Evolutionary conservation across 1,140 invertebrate species (phyloP).

Genomic region (Dolichoris vasculosae): DNA sequence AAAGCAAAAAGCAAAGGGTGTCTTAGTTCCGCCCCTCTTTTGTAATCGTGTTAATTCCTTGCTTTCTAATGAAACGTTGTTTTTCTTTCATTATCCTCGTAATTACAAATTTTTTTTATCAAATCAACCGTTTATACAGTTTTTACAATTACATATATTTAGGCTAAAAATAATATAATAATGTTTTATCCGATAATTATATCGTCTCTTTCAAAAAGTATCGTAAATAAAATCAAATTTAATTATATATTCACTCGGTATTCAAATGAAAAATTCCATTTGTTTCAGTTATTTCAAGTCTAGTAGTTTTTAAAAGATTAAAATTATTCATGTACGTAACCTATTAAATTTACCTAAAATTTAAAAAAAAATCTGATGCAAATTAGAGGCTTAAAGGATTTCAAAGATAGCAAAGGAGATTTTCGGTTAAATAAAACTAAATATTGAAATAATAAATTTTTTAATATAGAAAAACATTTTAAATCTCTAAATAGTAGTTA

Average conservation of each 20-base stretch:
- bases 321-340: not conserved
- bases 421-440: not conserved
- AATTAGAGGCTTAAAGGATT: not conserved
- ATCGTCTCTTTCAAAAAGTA: not conserved
- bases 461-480: not conserved
- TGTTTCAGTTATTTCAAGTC: not conserved
- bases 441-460: slow-evolving; percentile 25
- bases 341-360: not conserved
- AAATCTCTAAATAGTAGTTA: not conserved
- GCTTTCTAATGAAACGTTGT: not conserved
- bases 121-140: too few species aligned
- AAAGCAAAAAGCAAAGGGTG: slow-evolving; percentile 25
- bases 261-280: not conserved
- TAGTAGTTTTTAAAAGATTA: not conserved
- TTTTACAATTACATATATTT: not conserved
- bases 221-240: not conserved
- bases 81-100: not conserved
- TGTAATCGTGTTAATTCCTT: slow-evolving; percentile 8
- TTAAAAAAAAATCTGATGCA: not conserved
- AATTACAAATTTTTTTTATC: not conserved
- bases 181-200: too few species aligned
- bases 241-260: not conserved
- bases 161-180: not conserved
- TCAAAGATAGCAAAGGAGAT: not conserved
- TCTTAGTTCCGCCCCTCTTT: not conserved